phyloP scores from a whole-genome alignment of 2,888 invertebrate species.

The Pherbina coryleti region DNA sequence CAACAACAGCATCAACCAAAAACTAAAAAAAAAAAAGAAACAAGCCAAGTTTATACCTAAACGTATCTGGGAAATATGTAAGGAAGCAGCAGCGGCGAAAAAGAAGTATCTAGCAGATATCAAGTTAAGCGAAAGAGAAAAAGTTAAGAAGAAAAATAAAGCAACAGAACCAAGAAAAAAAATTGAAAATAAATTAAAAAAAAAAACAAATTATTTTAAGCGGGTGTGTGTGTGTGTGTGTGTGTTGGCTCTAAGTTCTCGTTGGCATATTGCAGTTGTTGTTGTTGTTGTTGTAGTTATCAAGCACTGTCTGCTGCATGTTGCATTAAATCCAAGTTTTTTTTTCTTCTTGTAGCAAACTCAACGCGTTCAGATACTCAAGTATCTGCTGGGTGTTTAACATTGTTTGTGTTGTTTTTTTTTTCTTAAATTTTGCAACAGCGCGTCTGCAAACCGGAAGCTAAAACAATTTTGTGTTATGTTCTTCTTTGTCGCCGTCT shows the following conservation, averaged over 20 bases:
- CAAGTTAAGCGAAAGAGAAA: neutral
- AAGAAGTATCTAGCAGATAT: no score
- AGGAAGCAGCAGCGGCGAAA: neutral
- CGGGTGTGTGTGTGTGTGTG: neutral
- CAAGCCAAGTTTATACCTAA: no score
- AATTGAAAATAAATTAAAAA: neutral
- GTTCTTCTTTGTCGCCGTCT: neutral
- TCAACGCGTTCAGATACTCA: neutral
- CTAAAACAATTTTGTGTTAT: neutral
- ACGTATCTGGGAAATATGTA: neutral
- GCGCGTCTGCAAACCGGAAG: neutral
- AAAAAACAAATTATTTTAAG: neutral
- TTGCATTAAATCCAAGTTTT: neutral
- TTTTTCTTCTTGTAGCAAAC: conserved; percentile 4
- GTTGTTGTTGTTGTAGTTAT: neutral
- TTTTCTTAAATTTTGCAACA: neutral
- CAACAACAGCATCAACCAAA: neutral
- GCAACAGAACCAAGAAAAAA: conserved; percentile 3
- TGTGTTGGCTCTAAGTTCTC: neutral
- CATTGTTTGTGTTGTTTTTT: neutral
- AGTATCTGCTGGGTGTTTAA: neutral
- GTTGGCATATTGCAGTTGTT: neutral
- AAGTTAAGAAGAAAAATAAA: neutral
- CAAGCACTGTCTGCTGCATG: neutral
- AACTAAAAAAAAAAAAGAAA: no score